Evolutionary conservation across 2,888 invertebrate genomes (phyloP), one percentile per base, ranked within the genome.

Genomic region (Dolichopus griseipennis): DNA sequence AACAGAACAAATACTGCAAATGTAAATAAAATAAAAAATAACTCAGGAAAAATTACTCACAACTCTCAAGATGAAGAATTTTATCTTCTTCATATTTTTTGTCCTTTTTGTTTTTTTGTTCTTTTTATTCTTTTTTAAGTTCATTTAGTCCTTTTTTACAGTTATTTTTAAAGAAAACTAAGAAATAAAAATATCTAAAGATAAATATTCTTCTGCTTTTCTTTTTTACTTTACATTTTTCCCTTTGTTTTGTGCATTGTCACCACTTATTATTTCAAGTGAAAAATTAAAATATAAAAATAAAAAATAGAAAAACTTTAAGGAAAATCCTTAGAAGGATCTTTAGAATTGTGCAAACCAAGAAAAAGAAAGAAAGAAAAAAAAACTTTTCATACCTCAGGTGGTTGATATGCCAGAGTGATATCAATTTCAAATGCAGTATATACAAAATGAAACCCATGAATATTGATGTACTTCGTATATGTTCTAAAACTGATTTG

Each of bases 211-310:
- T 52, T 43, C 7, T 43, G 12, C 4, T 43, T 52, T 18, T 52
- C 18, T 52, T 9, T 52, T 18, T 52, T 37, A 37, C 8, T 37
- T 37, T 37, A 8, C 12, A 37, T 37, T 37, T 34, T 52, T 52
- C 15, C n/a, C n/a, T 52, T 52, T 52, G 52, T 52, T 41, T 41
- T 12, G 41, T 41, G 9, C 41, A 37, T 37, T 52, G 52, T 52
- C 52, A 52, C 52, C 52, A 52, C 52, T 52, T 52, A 52, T 52
- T 52, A 52, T 52, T 15, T 52, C 52, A 52, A 52, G 52, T 52
- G 52, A 9, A 52, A 52, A 52, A 52, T 18, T 12, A 15, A 52
- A 52, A n/a, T 12, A n/a, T 12, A n/a, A 52, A 27, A 27, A 27
- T 27, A 27, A 27, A n/a, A 27, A 4, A 27, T 27, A 27, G 27